Conservation (phyloP, 2,888 invertebrate genomes). For the Metopia argyrocephala region DNA sequence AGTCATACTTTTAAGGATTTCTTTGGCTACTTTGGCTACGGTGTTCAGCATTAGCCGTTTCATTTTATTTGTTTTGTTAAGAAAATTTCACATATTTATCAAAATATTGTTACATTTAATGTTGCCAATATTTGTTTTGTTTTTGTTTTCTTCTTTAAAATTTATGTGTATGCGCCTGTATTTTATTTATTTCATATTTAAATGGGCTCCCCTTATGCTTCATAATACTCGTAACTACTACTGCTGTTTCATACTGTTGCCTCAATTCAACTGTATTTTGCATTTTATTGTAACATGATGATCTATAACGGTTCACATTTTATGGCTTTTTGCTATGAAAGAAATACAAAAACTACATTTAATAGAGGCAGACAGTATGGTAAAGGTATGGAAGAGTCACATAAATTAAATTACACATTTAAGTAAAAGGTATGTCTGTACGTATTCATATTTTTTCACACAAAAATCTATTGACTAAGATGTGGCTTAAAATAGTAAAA, state of each 20-base stretch:
- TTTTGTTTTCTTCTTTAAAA: constrained; percentile 5
- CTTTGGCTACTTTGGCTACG: constrained; percentile 10
- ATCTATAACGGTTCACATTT: constrained; percentile 64
- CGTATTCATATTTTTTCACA: neutral
- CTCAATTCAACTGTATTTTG: constrained; percentile 61
- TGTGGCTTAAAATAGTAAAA: neutral
- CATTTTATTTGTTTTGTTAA: constrained; percentile 47
- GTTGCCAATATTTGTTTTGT: constrained; percentile 47
- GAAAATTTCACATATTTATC: constrained; percentile 69
- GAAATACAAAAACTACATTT: constrained; percentile 24
- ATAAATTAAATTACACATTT: constrained; percentile 59
- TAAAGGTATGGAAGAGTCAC: constrained; percentile 46
- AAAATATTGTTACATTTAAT: constrained; percentile 71
- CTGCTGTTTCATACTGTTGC: neutral
- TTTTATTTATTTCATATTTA: constrained; percentile 50
- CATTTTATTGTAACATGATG: constrained; percentile 65
- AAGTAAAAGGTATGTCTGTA: constrained; percentile 36
- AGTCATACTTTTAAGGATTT: constrained; percentile 24
- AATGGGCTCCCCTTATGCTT: neutral
- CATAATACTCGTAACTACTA: neutral
- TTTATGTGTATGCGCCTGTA: constrained; percentile 63
- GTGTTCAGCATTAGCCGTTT: constrained; percentile 2
- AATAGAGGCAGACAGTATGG: constrained; percentile 55
- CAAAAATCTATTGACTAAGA: neutral
- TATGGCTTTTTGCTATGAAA: constrained; percentile 43